Evolutionary conservation across 64 coral and sea anemone species (phyloP).

Genomic region (Catalaphyllia jardinei): DNA sequence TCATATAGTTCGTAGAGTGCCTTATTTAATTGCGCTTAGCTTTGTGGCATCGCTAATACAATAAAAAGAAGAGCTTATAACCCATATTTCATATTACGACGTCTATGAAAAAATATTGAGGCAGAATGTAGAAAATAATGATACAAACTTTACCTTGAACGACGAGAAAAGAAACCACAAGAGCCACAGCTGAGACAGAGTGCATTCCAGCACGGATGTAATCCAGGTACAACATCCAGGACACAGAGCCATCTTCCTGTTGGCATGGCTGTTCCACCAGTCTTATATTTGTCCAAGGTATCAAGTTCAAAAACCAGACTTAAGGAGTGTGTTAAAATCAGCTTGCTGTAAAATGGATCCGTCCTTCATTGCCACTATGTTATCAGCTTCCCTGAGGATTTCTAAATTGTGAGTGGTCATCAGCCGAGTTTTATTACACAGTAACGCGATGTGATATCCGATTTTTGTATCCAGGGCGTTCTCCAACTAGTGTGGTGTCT

Average conservation of each 20-base stretch:
- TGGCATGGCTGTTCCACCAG: too few species aligned
- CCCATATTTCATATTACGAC: too few species aligned
- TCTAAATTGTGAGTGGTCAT: slow-evolving; percentile 34
- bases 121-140: too few species aligned
- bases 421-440: slow-evolving; percentile 9
- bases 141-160: neutral
- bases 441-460: slow-evolving; percentile 32
- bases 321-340: neutral
- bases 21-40: too few species aligned
- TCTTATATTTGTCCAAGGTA: too few species aligned
- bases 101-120: too few species aligned
- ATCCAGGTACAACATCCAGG: slow-evolving; percentile 22
- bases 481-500: slow-evolving; percentile 30
- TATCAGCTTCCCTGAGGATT: slow-evolving; percentile 37
- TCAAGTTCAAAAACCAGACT: too few species aligned
- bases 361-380: slow-evolving; percentile 26
- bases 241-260: slow-evolving; percentile 11
- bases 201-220: slow-evolving; percentile 33
- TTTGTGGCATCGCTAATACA: too few species aligned
- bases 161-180: neutral
- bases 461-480: slow-evolving; percentile 39
- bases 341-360: neutral
- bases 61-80: too few species aligned
- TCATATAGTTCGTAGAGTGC: too few species aligned
- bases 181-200: too few species aligned